Conservation (phyloP, 2,113 vertebrate genomes). For the Delphinapterus leucas region DNA sequence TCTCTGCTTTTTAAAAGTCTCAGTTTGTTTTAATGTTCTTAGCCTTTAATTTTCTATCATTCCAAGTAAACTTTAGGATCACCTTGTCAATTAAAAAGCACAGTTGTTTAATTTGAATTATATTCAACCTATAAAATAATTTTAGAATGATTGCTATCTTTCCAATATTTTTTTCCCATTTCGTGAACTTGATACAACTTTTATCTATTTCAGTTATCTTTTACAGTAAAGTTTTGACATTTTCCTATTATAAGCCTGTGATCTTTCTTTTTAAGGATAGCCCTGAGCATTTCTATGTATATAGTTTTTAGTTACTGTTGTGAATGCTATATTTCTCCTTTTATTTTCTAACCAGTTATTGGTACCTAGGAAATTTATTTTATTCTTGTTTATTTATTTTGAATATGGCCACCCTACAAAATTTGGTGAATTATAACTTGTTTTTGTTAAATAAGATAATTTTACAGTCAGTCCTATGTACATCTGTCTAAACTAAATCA, state of each 20-base stretch:
- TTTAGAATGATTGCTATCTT: not conserved
- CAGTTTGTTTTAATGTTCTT: not conserved
- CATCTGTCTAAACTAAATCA: not conserved
- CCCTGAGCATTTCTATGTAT: not conserved
- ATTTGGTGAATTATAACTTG: not conserved
- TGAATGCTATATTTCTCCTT: not conserved
- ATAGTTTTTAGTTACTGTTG: not conserved
- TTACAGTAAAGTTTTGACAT: not conserved
- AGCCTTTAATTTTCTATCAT: not conserved
- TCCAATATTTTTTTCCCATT: not conserved
- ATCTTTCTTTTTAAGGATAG: not conserved
- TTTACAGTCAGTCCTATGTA: not conserved
- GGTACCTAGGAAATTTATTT: not conserved
- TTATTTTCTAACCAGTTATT: slow-evolving; percentile 26
- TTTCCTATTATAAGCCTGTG: not conserved
- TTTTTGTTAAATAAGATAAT: slow-evolving; percentile 19
- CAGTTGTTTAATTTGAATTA: not conserved
- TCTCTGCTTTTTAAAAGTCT: not conserved
- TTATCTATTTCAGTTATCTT: not conserved
- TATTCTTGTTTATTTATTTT: slow-evolving; percentile 53
- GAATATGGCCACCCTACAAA: not conserved
- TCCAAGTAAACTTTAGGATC: not conserved
- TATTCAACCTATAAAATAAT: not conserved
- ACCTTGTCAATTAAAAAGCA: slow-evolving; percentile 1
- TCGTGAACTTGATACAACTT: not conserved